Evolutionary conservation across 2,888 invertebrate genomes (phyloP).

Genomic region (Drosophila recens): DNA sequence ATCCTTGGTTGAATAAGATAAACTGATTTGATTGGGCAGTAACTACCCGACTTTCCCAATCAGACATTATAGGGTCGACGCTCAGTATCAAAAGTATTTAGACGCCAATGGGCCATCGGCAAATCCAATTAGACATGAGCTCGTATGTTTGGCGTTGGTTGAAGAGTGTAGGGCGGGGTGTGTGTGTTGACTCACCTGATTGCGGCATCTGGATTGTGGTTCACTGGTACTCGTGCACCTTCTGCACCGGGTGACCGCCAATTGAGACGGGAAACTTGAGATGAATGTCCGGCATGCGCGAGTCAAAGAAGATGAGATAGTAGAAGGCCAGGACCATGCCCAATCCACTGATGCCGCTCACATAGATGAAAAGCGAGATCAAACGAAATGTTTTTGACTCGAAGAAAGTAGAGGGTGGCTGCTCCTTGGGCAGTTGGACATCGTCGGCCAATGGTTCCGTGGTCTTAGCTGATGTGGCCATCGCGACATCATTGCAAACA

Average conservation of each 20-base stretch:
- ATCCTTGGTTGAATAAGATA: background rate
- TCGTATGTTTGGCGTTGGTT: constrained; percentile 5
- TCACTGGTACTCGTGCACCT: constrained; percentile 70
- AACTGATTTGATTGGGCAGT: background rate
- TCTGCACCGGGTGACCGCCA: constrained; percentile 79
- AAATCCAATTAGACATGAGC: constrained; percentile 67
- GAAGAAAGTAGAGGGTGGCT: constrained; percentile 64
- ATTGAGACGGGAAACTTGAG: constrained; percentile 82
- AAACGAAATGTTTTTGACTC: constrained; percentile 80
- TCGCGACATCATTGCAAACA: background rate
- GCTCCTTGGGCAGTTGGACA: constrained; percentile 65
- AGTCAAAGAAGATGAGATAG: constrained; percentile 83
- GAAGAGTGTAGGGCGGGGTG: constrained; percentile 7
- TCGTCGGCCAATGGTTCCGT: constrained; percentile 36
- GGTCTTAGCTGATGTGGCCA: constrained; percentile 22
- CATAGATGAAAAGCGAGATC: constrained; percentile 80
- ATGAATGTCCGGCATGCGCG: constrained; percentile 84
- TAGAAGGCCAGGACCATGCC: constrained; percentile 82
- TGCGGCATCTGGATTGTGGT: constrained; percentile 12
- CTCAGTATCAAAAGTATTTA: background rate
- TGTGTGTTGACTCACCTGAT: constrained; percentile 36
- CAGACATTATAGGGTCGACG: constrained; percentile 9
- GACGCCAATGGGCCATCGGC: constrained; percentile 18
- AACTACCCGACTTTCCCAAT: background rate
- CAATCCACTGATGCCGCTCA: constrained; percentile 83